A percentile compares a stretch with the other conserved stretches of the same genome.
These are phyloP conservation scores for Lithosia quadra DNA, from an alignment of 2,888 invertebrate genomes.

Conservation along the genomic window DNA sequence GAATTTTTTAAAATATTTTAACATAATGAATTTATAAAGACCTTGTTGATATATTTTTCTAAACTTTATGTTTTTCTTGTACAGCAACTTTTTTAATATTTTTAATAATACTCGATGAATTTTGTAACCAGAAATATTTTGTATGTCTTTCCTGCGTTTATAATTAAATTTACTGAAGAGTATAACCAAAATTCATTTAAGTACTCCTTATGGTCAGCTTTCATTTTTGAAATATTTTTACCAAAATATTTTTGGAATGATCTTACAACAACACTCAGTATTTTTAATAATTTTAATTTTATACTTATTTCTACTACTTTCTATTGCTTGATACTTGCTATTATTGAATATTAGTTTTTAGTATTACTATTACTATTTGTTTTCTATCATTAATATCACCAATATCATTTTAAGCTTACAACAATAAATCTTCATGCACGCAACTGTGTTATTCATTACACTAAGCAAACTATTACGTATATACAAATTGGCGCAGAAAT, in stretches of 20 bases:
- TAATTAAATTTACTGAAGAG: slow-evolving; percentile 6
- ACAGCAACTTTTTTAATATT: background rate
- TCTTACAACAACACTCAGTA: background rate
- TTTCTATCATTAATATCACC: slow-evolving; percentile 22
- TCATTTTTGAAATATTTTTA: slow-evolving; percentile 7
- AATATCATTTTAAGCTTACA: slow-evolving; percentile 35
- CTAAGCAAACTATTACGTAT: slow-evolving; percentile 57
- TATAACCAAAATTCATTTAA: background rate
- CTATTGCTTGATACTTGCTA: slow-evolving; percentile 35
- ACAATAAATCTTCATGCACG: slow-evolving; percentile 55
- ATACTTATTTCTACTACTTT: slow-evolving; percentile 27
- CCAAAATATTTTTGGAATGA: slow-evolving; percentile 12
- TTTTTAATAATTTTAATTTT: slow-evolving; percentile 30
- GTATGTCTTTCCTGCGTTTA: background rate
- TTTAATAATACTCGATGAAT: slow-evolving; percentile 12
- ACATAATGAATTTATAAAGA: background rate
- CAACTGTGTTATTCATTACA: slow-evolving; percentile 59
- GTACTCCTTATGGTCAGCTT: background rate
- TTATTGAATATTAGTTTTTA: slow-evolving; percentile 40
- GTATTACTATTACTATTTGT: slow-evolving; percentile 34
- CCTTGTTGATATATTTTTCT: slow-evolving; percentile 17
- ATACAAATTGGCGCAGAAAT: background rate
- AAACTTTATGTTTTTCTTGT: slow-evolving; percentile 13
- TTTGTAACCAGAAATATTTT: slow-evolving; percentile 6
- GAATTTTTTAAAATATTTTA: background rate